Evolutionary conservation across 2,888 invertebrate genomes (phyloP).

Genomic region (Drosophila mercatorum): DNA sequence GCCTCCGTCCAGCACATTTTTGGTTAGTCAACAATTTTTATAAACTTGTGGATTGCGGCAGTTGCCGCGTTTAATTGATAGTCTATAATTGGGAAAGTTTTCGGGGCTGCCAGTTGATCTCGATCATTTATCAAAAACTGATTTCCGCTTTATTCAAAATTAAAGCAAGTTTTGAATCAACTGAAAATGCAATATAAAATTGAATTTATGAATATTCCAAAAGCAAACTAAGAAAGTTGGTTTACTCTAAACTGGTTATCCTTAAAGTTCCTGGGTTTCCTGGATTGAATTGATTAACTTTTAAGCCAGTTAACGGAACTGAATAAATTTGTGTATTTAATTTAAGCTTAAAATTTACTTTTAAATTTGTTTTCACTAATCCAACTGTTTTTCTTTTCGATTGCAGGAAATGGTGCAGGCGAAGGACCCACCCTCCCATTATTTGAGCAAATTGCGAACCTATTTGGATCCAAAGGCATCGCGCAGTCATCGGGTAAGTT

Average conservation of each 20-base stretch:
- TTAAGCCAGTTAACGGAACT: background rate
- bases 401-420: slow-evolving; percentile 98
- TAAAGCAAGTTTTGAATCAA: background rate
- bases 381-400: slow-evolving; percentile 75
- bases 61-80: slow-evolving; percentile 47
- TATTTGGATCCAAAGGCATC: slow-evolving; percentile 98
- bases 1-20: slow-evolving; percentile 35
- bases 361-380: background rate
- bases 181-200: background rate
- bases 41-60: slow-evolving; percentile 40
- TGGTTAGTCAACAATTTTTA: slow-evolving; percentile 23
- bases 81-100: slow-evolving; percentile 25
- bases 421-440: slow-evolving; percentile 98
- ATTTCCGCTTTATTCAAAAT: background rate
- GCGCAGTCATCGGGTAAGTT: slow-evolving; percentile 95
- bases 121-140: background rate
- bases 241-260: background rate
- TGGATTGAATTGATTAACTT: background rate
- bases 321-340: background rate
- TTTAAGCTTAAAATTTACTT: background rate
- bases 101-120: background rate
- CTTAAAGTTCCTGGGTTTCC: background rate
- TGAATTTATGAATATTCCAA: background rate
- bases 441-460: slow-evolving; percentile 96
- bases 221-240: too few relatives aligned